phyloP scores from a whole-genome alignment of 2,113 vertebrate genomes.

The Gnathonemus echidnorhynchus region DNA sequence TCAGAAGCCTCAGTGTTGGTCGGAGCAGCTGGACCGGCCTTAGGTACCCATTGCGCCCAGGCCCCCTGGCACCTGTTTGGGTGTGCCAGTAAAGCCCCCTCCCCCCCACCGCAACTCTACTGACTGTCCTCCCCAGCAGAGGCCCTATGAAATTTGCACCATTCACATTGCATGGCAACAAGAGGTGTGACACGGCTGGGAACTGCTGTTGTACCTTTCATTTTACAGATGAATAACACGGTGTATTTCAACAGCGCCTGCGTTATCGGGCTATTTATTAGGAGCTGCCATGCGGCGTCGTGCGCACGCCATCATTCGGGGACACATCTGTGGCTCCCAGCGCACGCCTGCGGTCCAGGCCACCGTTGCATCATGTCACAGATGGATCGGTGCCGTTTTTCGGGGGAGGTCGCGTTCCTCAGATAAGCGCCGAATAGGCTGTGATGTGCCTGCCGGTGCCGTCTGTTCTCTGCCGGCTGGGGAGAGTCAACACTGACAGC shows the following conservation, averaged over 20 bases:
- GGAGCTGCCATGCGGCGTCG: not conserved
- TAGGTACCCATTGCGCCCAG: not conserved
- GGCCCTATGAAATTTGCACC: not conserved
- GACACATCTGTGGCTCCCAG: not conserved
- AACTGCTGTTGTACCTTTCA: not conserved
- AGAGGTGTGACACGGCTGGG: not conserved
- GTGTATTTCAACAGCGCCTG: not conserved
- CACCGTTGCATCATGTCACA: not conserved
- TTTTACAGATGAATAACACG: not conserved
- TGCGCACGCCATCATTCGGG: not conserved
- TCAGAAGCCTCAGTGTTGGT: not conserved
- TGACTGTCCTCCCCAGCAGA: not conserved
- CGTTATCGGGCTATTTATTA: not conserved
- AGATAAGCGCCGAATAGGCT: conserved; percentile 50
- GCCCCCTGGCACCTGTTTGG: not conserved
- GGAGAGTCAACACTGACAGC: conserved; percentile 42
- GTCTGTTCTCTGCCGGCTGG: conserved; percentile 58
- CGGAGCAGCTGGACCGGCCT: not conserved
- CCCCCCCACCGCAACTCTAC: not conserved
- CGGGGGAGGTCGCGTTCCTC: conserved; percentile 51
- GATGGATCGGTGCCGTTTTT: conserved; percentile 41
- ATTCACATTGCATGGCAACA: not conserved
- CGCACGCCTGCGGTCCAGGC: conserved; percentile 3
- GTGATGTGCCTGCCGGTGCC: conserved; percentile 56
- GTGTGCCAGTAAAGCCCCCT: not conserved